Percentiles rank a stretch among this genome's conserved stretches.
phyloP scores from a whole-genome alignment of 2,797 vertebrate species.

The Rhynchotus rufescens region DNA sequence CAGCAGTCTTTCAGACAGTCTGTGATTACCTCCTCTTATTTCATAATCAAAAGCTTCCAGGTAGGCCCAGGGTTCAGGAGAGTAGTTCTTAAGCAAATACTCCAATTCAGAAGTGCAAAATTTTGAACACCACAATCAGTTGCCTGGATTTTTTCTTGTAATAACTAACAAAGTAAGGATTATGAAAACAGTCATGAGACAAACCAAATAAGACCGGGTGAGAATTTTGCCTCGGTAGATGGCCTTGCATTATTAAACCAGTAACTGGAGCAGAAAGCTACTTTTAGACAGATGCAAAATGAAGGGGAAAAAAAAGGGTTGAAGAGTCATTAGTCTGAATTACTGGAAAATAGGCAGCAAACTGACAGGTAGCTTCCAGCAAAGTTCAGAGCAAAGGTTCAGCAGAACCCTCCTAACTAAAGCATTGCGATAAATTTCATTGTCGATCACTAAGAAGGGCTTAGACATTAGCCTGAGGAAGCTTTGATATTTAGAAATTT shows the following conservation, averaged over 20 bases:
- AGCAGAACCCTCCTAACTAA: background rate
- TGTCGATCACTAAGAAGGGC: background rate
- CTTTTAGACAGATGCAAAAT: conserved; percentile 49
- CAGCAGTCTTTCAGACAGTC: accelerated
- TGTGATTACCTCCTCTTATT: background rate
- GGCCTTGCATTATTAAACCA: conserved; percentile 28
- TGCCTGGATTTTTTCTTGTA: background rate
- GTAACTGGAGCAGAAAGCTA: conserved; percentile 64
- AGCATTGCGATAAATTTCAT: background rate
- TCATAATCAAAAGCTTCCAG: background rate
- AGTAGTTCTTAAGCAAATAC: background rate
- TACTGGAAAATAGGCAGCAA: conserved; percentile 44
- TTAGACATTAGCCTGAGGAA: background rate
- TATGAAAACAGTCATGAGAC: background rate
- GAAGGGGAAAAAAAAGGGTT: background rate
- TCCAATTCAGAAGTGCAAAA: background rate
- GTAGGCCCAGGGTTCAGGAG: background rate
- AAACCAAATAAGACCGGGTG: conserved; percentile 16
- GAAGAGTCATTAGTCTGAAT: conserved; percentile 58
- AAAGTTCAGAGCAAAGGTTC: conserved; percentile 14
- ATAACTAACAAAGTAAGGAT: background rate
- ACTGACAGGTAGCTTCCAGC: conserved; percentile 64
- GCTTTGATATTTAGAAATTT: background rate
- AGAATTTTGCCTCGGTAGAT: background rate
- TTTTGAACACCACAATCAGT: background rate